These are phyloP conservation scores for Aculops lycopersici DNA, from an alignment of 1,140 invertebrate species.

Conservation along the genomic window DNA sequence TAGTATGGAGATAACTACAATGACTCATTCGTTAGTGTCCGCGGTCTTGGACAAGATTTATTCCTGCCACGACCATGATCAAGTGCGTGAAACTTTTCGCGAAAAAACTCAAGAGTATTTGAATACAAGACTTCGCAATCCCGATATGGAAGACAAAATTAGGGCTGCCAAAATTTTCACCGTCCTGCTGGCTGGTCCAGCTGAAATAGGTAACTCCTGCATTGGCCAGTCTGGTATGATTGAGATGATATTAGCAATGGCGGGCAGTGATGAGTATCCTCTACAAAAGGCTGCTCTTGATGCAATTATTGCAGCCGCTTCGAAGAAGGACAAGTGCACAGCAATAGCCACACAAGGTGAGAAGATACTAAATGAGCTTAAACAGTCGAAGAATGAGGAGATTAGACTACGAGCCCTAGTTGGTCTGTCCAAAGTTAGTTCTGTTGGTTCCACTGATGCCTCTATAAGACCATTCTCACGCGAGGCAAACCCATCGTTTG, in stretches of 20 bases:
- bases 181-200: conserved; percentile 51
- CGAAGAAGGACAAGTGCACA: conserved; percentile 83
- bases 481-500: conserved; percentile 63
- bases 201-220: conserved; percentile 71
- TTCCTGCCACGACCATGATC: conserved; percentile 74
- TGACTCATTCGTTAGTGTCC: conserved; percentile 51
- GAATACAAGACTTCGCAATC: conserved; percentile 41
- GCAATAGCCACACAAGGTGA: conserved; percentile 64
- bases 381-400: conserved; percentile 56
- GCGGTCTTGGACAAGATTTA: conserved; percentile 50
- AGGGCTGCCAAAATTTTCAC: conserved; percentile 59
- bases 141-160: conserved; percentile 64
- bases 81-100: conserved; percentile 35
- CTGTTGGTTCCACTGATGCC: conserved; percentile 78
- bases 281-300: conserved; percentile 81
- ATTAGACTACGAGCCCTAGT: conserved; percentile 57
- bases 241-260: conserved; percentile 89
- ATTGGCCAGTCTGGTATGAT: conserved; percentile 67
- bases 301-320: conserved; percentile 73
- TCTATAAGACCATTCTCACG: conserved; percentile 73
- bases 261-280: conserved; percentile 37
- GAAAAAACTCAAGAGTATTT: conserved; percentile 53
- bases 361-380: conserved; percentile 70
- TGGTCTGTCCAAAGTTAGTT: conserved; percentile 82
- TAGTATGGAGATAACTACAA: conserved; percentile 49